phyloP scores from a whole-genome alignment of 2,797 vertebrate species.

The Tolypeutes matacus region DNA sequence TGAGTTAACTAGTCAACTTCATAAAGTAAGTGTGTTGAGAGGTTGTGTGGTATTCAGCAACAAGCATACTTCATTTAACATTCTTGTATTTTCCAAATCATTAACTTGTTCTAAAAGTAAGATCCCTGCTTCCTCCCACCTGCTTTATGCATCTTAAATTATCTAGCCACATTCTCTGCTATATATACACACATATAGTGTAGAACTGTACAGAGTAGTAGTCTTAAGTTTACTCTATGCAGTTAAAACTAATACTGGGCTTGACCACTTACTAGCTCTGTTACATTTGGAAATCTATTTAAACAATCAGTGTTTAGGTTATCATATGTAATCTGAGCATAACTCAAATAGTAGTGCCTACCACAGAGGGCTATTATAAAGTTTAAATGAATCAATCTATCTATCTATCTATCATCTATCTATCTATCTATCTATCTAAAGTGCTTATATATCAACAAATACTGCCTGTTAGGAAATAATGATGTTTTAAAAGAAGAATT shows the following conservation, averaged over 20 bases:
- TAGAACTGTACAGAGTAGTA: neutral
- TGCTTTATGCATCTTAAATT: neutral
- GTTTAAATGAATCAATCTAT: neutral
- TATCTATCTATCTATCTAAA: too few relatives aligned
- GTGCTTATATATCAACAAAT: neutral
- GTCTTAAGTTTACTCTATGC: neutral
- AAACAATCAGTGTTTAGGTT: neutral
- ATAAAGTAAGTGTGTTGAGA: neutral
- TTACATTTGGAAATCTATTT: neutral
- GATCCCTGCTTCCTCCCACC: neutral
- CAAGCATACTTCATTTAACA: constrained; percentile 32
- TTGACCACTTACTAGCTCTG: neutral
- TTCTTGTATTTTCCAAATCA: constrained; percentile 22
- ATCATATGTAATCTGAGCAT: neutral
- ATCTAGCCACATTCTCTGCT: neutral
- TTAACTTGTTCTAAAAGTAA: constrained; percentile 60
- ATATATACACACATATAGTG: neutral
- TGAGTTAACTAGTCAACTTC: neutral
- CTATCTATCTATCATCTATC: too few relatives aligned
- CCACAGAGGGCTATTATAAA: neutral
- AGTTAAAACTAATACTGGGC: neutral
- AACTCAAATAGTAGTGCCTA: neutral
- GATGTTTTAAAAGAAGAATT: neutral
- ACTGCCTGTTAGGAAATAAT: too few relatives aligned
- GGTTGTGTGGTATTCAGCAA: neutral